Percentiles rank a stretch among this genome's conserved stretches.
Conservation (phyloP, 2,797 vertebrate species). For the Megalops cyprinoides region DNA sequence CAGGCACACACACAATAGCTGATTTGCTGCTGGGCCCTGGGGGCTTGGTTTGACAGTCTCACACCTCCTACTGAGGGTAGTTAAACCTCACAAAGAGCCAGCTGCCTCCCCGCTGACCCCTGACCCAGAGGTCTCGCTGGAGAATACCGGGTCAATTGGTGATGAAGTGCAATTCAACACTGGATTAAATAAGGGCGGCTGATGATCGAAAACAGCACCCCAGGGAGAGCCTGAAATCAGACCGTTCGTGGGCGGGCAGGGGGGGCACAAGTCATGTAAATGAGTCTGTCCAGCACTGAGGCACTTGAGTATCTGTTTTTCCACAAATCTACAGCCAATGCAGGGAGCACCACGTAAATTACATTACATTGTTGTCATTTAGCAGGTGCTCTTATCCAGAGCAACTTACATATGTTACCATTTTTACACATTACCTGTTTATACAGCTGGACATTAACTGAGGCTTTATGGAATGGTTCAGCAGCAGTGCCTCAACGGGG, state of each 20-base stretch:
- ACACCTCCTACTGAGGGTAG: neutral
- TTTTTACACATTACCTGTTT: no score
- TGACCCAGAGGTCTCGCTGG: conserved; percentile 57
- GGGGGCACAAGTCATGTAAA: conserved; percentile 53
- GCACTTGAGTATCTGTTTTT: conserved; percentile 31
- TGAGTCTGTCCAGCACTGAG: conserved; percentile 43
- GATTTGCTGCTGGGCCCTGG: conserved; percentile 12
- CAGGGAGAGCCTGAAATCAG: conserved; percentile 52
- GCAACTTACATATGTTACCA: no score
- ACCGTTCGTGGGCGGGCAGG: conserved; percentile 32
- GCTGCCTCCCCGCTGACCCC: conserved; percentile 66
- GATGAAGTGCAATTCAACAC: conserved; percentile 67
- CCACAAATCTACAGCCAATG: no score
- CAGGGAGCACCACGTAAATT: no score
- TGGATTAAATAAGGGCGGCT: conserved; percentile 49
- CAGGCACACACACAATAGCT: neutral
- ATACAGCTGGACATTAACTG: no score
- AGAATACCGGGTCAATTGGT: conserved; percentile 68
- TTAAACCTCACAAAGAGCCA: conserved; percentile 47
- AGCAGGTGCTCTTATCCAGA: no score
- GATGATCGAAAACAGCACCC: conserved; percentile 65
- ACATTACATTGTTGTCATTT: no score
- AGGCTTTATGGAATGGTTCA: no score
- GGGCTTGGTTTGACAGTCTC: neutral
- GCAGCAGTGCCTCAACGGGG: no score